phyloP scores from a whole-genome alignment of 1,140 invertebrate genomes.

The Philotrypesis tridentata region DNA sequence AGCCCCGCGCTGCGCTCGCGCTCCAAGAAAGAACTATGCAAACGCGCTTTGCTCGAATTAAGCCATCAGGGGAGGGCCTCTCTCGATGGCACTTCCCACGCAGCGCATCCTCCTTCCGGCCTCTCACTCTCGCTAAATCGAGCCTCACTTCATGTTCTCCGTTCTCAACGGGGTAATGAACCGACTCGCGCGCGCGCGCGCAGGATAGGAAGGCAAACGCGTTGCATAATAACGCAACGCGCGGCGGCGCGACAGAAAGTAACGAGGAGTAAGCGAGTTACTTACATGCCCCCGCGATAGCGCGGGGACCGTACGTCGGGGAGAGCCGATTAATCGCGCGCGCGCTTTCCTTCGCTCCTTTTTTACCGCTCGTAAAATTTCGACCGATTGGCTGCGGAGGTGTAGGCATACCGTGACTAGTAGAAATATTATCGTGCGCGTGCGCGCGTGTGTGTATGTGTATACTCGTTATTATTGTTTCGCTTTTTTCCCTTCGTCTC shows the following conservation, averaged over 20 bases:
- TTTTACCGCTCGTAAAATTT: constrained; percentile 35
- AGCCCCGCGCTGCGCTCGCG: too few relatives aligned
- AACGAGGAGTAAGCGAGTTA: constrained; percentile 49
- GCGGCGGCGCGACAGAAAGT: constrained; percentile 54
- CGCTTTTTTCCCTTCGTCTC: constrained; percentile 6
- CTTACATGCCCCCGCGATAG: constrained; percentile 7
- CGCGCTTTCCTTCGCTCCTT: not conserved
- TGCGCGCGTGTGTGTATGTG: not conserved
- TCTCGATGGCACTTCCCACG: constrained; percentile 42
- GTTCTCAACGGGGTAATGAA: constrained; percentile 47
- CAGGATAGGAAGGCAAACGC: constrained; percentile 43
- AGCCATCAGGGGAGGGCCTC: constrained; percentile 38
- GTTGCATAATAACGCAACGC: constrained; percentile 57
- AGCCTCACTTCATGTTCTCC: not conserved
- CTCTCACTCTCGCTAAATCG: constrained; percentile 21
- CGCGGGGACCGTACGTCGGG: not conserved
- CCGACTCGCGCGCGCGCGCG: constrained; percentile 29
- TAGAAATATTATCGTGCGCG: not conserved
- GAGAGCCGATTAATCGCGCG: constrained; percentile 31
- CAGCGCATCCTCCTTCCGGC: constrained; percentile 49
- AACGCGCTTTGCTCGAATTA: constrained; percentile 8
- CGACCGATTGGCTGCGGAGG: constrained; percentile 8
- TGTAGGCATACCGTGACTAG: constrained; percentile 19
- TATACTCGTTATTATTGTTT: not conserved
- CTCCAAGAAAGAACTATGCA: not conserved